Base-by-base conservation (phyloP, 1,140 invertebrate species). In the Orussus abietinus region DNA sequence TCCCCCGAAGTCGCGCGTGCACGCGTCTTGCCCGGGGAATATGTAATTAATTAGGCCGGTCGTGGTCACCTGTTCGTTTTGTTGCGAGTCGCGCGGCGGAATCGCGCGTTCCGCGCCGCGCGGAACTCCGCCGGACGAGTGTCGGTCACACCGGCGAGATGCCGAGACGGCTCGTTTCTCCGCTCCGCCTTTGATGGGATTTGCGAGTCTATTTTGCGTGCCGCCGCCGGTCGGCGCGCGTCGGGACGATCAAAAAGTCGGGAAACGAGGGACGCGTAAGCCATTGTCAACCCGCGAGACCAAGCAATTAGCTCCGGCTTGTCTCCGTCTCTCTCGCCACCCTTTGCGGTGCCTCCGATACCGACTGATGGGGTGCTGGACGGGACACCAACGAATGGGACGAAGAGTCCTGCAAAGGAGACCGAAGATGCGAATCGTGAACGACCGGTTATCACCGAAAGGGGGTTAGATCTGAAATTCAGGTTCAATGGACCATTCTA, bases 141-240 rank as follows among this genome's bases (percentile, higher is more conserved):
- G 6, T 25, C 22, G 22, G 22, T 25, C 22, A 25, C 22, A 55
- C 53, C 43, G 40, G 31, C 14, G 35, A 60, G 60, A 62, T 60
- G 45, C 54, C 58, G 56, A 51, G 57, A 49, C 55, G 47, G 46
- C 32, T 37, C 48, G 48, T 49, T 49, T 48, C 33, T 45, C 33
- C 42, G 22, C n/a, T 25, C 43, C 42, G 46, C 47, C 55, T 57
- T 55, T 54, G 57, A 57, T 52, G 56, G 38, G 56, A 63, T 63
- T 61, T 63, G 57, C 50, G 54, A 20, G 48, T 62, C 60, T 63
- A 64, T 62, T 66, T 64, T 63, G 55, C 60, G 64, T 66, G 61
- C 62, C 58, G 38, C 50, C 42, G 22, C 22, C 26, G 51, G 56
- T 64, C 63, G 62, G 49, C 55, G n/a, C 11, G n/a, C 7, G 7